Conservation (phyloP, 2,113 vertebrate species). For the Apodemus speciosus region DNA sequence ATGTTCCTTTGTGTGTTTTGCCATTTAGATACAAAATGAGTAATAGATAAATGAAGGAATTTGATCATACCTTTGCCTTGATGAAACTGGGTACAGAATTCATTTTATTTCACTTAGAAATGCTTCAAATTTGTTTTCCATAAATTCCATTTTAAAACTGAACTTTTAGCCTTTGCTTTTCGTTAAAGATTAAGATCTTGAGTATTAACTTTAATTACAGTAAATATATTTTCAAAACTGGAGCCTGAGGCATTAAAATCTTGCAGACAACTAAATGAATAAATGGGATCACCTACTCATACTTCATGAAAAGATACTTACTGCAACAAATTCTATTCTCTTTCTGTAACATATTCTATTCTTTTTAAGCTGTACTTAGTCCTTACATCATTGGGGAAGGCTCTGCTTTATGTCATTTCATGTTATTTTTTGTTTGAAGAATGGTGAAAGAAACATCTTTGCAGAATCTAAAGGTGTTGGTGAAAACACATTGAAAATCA, state of each 20-base stretch:
- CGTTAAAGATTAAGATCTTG: neutral
- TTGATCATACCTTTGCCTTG: neutral
- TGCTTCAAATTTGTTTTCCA: neutral
- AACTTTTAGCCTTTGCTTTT: neutral
- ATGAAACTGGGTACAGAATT: neutral
- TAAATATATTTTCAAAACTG: neutral
- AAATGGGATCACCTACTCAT: neutral
- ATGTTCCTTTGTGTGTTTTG: neutral
- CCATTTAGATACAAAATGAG: neutral
- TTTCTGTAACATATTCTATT: neutral
- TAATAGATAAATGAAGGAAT: neutral
- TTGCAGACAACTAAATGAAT: neutral
- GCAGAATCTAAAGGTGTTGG: neutral
- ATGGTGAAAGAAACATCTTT: neutral
- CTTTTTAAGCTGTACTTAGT: neutral
- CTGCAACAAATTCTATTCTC: neutral
- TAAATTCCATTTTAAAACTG: neutral
- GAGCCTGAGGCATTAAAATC: neutral
- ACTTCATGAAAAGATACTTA: neutral
- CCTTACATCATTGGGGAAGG: neutral
- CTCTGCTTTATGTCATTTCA: neutral
- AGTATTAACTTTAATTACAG: neutral
- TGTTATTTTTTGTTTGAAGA: neutral
- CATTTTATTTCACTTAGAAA: neutral
- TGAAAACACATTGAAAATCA: neutral